Conservation (phyloP, 2,113 vertebrate genomes). For the Capricornis sumatraensis region DNA sequence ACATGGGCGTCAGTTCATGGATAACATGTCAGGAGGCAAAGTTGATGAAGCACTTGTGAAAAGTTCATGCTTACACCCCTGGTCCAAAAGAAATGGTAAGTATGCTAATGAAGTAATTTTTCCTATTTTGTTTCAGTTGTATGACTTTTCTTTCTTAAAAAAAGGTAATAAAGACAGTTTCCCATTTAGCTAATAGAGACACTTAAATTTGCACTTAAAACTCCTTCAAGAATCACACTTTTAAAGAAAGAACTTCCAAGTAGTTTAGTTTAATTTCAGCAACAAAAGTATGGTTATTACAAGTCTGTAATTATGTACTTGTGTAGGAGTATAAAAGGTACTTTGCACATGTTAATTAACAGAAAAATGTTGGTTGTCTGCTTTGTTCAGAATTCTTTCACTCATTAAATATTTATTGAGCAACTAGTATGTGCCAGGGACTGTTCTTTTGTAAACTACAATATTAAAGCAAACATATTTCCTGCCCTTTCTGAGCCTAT, state of each 20-base stretch:
- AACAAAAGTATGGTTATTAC: conserved; percentile 12
- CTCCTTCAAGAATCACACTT: neutral
- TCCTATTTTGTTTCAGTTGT: neutral
- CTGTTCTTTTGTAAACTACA: neutral
- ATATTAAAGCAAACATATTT: neutral
- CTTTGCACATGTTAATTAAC: neutral
- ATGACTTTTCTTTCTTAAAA: neutral
- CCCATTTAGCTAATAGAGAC: neutral
- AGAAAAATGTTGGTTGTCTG: conserved; percentile 11
- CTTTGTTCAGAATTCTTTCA: neutral
- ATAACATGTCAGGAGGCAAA: conserved; percentile 99
- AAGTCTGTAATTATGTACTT: neutral
- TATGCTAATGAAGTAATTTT: neutral
- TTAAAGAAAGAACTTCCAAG: conserved; percentile 24
- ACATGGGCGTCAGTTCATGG: conserved; percentile 98
- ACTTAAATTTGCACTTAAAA: conserved; percentile 4
- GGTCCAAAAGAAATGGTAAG: conserved; percentile 95
- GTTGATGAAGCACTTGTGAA: conserved; percentile 97
- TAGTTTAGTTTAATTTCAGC: conserved; percentile 31
- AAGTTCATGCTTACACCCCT: conserved; percentile 95
- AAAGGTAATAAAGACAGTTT: neutral
- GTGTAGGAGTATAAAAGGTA: neutral
- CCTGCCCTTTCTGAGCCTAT: neutral
- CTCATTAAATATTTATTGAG: conserved; percentile 32
- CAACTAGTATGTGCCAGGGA: neutral